Evolutionary conservation across 37 sponge, comb jelly and placozoan species (phyloP), one percentile per base, ranked within the genome.

Genomic region (Chondrosia reniformis): DNA sequence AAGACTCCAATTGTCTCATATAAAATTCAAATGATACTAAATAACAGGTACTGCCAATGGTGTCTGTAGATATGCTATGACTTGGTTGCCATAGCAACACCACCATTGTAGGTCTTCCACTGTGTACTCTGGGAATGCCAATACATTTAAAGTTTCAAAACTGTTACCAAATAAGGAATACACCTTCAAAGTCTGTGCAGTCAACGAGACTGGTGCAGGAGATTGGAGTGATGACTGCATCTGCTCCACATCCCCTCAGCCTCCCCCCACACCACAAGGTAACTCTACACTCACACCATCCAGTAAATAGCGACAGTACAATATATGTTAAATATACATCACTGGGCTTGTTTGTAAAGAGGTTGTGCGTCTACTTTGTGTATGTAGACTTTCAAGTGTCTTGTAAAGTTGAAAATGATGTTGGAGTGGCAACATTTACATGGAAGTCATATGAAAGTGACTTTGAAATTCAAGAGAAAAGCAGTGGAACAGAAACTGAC

Each of bases 141-240:
- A 58, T 22, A 67, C 25, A 55, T 76, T 85, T 44, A 80, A 76
- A 21, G 37, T 88, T 17, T 45, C 33, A 10, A 76, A 76, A 27
- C 86, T 92, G 24, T 44, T 36, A 0, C 86, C 89, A 0, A 65
- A 77, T 54, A 81, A 81, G 44, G 28, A 31, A 3, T 88, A 92
- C 63, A 28, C 45, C 4, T 49, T 92, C 33, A 57, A 83, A n/a
- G 63, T 92, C 13, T 85, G 86, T 27, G 79, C 86, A 30, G 15
- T 46, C 25, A 82, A 73, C 55, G 85, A 85, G 36, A 72, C 84
- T 46, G 93, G 89, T 7, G 76, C 78, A 39, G 85, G 93, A 15
- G 79, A 33, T 8, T 92, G 93, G 93, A 67, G 85, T 43, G 61
- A 63, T 13, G 40, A 12, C 15, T 39, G 46, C 38, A 74, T 62